A percentile compares a stretch with the other conserved stretches of the same genome.
phyloP scores from a whole-genome alignment of 2,797 vertebrate genomes.

The Columba guinea region DNA sequence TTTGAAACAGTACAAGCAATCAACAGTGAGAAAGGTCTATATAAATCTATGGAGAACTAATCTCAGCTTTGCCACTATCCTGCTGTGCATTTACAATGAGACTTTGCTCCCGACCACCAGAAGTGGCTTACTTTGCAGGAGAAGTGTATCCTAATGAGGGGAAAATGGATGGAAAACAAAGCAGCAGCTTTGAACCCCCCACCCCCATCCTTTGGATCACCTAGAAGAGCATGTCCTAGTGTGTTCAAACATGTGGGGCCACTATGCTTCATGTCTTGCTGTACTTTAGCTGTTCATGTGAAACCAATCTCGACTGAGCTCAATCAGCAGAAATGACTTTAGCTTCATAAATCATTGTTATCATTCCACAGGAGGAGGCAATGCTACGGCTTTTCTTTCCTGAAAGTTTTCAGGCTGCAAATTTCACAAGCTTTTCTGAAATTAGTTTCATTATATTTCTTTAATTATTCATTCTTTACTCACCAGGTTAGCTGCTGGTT shows the following conservation, averaged over 20 bases:
- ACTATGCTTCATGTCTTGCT: slow-evolving; percentile 15
- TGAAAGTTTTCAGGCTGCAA: slow-evolving; percentile 55
- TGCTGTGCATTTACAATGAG: slow-evolving; percentile 79
- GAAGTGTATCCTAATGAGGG: slow-evolving; percentile 74
- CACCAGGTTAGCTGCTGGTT: not conserved
- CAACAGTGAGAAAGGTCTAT: slow-evolving; percentile 75
- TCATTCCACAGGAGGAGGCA: slow-evolving; percentile 69
- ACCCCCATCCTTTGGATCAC: slow-evolving; percentile 41
- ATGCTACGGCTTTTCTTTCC: slow-evolving; percentile 57
- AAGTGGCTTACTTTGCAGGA: slow-evolving; percentile 74
- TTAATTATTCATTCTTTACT: slow-evolving; percentile 9
- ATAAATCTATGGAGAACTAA: slow-evolving; percentile 83
- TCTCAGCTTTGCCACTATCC: slow-evolving; percentile 80
- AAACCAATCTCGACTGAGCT: slow-evolving; percentile 72
- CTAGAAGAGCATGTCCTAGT: slow-evolving; percentile 47
- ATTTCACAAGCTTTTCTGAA: slow-evolving; percentile 58
- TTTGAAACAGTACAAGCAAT: slow-evolving; percentile 79
- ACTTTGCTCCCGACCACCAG: slow-evolving; percentile 67
- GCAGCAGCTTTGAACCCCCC: slow-evolving; percentile 16
- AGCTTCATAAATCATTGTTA: slow-evolving; percentile 77
- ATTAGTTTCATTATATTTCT: slow-evolving; percentile 24
- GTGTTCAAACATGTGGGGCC: slow-evolving; percentile 56
- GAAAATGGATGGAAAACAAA: slow-evolving; percentile 51
- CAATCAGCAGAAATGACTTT: slow-evolving; percentile 71
- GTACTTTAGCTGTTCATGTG: slow-evolving; percentile 67